Percentiles rank a stretch among this genome's conserved stretches.
Conservation (phyloP, 2,113 vertebrate species). For the Clarias batrachus region DNA sequence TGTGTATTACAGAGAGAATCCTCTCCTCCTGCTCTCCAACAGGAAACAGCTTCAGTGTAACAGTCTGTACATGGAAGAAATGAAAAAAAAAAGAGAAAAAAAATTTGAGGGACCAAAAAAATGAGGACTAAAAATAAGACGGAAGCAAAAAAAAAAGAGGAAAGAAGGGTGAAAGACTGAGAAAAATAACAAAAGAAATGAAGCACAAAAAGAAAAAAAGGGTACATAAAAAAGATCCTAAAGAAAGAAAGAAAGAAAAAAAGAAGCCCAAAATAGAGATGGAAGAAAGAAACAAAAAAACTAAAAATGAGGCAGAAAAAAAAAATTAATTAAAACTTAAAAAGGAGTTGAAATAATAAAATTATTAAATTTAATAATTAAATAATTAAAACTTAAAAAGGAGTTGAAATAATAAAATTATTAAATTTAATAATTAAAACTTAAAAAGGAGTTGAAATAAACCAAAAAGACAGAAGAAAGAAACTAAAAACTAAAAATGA, state of each 20-base stretch:
- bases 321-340: not conserved
- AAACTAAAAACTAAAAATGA: too few species aligned
- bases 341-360: too few species aligned
- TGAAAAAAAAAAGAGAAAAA: not conserved
- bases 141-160: not conserved
- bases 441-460: not conserved
- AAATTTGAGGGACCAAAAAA: not conserved
- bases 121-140: not conserved
- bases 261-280: too few species aligned
- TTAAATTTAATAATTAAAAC: too few species aligned
- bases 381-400: too few species aligned
- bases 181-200: too few species aligned
- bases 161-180: not conserved
- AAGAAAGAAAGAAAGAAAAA: not conserved
- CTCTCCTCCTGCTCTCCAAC: too few species aligned
- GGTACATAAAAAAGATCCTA: not conserved
- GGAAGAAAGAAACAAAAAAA: not conserved
- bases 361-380: too few species aligned
- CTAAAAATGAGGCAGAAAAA: too few species aligned
- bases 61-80: not conserved
- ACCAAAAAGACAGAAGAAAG: too few species aligned
- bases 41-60: not conserved
- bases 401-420: too few species aligned
- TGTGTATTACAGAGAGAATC: not conserved
- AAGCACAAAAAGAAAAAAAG: not conserved